Evolutionary conservation across 2,797 vertebrate species (phyloP).

Genomic region (Protonibea diacanthus): DNA sequence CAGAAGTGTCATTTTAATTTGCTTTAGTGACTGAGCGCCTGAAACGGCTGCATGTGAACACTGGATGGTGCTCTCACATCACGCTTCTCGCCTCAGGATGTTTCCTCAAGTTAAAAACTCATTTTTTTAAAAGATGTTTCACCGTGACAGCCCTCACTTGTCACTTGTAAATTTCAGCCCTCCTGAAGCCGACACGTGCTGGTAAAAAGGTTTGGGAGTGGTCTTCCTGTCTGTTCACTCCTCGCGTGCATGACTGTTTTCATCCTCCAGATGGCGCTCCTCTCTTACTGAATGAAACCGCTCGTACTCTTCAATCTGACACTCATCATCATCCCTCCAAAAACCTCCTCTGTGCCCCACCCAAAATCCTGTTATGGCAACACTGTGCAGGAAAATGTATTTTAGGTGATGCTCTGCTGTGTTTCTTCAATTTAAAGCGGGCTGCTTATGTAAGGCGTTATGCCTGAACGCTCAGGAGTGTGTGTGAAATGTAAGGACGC

Average conservation of each 20-base stretch:
- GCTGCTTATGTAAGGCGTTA: neutral
- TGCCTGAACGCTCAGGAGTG: neutral
- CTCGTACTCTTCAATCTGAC: constrained; percentile 49
- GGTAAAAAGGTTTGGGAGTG: constrained; percentile 65
- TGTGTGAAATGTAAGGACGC: constrained; percentile 8
- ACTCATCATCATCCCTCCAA: constrained; percentile 61
- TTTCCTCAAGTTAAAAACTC: neutral
- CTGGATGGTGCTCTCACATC: constrained; percentile 53
- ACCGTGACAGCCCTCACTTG: neutral
- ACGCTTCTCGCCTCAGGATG: neutral
- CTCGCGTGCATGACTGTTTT: neutral
- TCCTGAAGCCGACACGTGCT: neutral
- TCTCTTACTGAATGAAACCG: constrained; percentile 40
- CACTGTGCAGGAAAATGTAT: constrained; percentile 13
- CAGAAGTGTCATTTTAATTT: constrained; percentile 14
- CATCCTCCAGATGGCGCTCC: constrained; percentile 76
- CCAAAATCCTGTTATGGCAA: constrained; percentile 67
- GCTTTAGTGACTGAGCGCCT: neutral
- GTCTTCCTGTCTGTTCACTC: constrained; percentile 15
- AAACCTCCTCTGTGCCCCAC: constrained; percentile 77
- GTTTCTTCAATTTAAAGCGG: neutral
- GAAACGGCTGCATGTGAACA: constrained; percentile 39
- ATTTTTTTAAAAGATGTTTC: neutral
- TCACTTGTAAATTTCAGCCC: constrained; percentile 3
- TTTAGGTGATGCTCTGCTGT: neutral